Evolutionary conservation across 92 coral and sea anemone species (phyloP).

Genomic region (Epizoanthus scotinus): DNA sequence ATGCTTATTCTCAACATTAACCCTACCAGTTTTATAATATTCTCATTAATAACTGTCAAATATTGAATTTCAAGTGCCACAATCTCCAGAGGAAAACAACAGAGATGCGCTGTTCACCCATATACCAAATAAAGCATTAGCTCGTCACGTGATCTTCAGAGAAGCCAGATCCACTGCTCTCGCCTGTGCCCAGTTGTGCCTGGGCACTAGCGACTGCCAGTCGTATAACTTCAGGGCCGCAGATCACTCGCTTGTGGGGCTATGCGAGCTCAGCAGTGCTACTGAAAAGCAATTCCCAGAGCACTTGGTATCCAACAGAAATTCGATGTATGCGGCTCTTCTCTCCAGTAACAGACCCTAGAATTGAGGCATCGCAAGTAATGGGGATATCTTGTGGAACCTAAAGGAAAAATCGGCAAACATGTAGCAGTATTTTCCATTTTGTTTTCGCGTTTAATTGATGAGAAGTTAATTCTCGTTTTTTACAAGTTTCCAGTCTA

Average conservation of each 20-base stretch:
- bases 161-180: background rate
- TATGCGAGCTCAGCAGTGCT: slow-evolving; percentile 6
- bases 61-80: too few relatives aligned
- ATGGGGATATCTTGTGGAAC: too few relatives aligned
- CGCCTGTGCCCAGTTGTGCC: slow-evolving; percentile 1
- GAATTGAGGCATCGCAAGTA: too few relatives aligned
- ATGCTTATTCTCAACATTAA: too few relatives aligned
- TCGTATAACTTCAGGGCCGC: slow-evolving; percentile 3
- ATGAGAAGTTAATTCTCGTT: too few relatives aligned
- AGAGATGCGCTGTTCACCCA: slow-evolving; percentile 6
- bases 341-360: background rate
- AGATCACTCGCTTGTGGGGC: background rate
- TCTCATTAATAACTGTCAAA: too few relatives aligned
- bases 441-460: too few relatives aligned
- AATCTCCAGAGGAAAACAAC: background rate
- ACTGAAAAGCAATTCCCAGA: background rate
- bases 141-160: slow-evolving; percentile 4
- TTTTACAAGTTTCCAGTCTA: too few relatives aligned
- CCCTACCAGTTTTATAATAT: too few relatives aligned
- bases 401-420: too few relatives aligned
- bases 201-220: background rate
- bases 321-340: background rate
- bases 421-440: too few relatives aligned
- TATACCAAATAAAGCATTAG: slow-evolving; percentile 6
- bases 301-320: background rate